Percentiles rank a stretch among this genome's conserved stretches.
Evolutionary conservation across 2,888 invertebrate genomes (phyloP).

Genomic region (Caenorhabditis japonica): DNA sequence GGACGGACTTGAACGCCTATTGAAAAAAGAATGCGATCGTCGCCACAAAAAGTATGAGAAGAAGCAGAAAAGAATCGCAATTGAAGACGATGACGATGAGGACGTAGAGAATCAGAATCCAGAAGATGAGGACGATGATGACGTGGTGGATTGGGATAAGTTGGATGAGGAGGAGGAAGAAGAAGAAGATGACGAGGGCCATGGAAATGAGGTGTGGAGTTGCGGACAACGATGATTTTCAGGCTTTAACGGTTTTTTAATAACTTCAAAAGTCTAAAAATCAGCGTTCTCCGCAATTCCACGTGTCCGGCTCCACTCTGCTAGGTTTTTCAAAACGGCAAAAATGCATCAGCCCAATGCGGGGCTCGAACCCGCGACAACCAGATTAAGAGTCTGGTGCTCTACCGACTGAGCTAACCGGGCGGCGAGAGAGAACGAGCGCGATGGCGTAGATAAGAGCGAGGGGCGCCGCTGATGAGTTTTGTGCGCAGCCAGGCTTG

Average conservation of each 20-base stretch:
- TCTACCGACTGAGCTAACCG: slow-evolving; percentile 77
- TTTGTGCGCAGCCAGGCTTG: too few species aligned
- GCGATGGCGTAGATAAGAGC: too few species aligned
- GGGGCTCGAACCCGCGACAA: slow-evolving; percentile 76
- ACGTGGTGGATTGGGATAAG: slow-evolving; percentile 32
- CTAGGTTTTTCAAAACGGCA: too few species aligned
- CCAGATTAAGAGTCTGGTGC: slow-evolving; percentile 77
- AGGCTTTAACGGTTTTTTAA: background rate
- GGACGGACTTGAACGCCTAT: slow-evolving; percentile 18
- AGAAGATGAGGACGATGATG: slow-evolving; percentile 19
- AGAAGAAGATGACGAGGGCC: slow-evolving; percentile 1
- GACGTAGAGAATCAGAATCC: slow-evolving; percentile 10
- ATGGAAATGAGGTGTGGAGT: background rate
- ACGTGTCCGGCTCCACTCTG: too few species aligned
- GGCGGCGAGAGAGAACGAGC: too few species aligned
- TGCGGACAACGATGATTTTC: background rate
- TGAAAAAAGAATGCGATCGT: slow-evolving; percentile 23
- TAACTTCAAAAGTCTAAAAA: background rate
- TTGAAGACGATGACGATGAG: slow-evolving; percentile 13
- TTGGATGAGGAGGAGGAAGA: slow-evolving; percentile 23
- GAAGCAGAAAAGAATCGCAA: slow-evolving; percentile 12
- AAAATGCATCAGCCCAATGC: slow-evolving; percentile 66
- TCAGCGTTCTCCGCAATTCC: too few species aligned
- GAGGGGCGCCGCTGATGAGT: too few species aligned
- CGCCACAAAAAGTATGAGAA: slow-evolving; percentile 21